Evolutionary conservation across 2,113 vertebrate species (phyloP), one percentile per base, ranked within the genome.

Genomic region (Platycercus adscitus): DNA sequence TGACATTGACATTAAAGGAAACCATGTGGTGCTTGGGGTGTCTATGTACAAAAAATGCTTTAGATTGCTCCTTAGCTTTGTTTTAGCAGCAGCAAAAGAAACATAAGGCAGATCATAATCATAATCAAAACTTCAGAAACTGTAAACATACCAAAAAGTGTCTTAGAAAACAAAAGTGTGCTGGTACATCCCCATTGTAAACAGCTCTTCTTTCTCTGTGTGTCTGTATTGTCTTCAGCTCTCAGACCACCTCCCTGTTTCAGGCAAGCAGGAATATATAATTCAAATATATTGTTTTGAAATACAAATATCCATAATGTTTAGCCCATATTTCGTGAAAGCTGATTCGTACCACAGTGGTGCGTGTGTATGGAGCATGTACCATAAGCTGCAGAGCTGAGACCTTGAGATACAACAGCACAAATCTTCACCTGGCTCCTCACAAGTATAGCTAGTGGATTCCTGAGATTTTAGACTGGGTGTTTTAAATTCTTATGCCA

Each of bases 141-240:
- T 49, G n/a, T 39, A 44, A 90, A 20, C 39, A 18, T 68, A 77
- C 50, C 17, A 35, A 50, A 46, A 91, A 49, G 11, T 50, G 11
- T 46, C 29, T 65, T 35, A 29, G 60, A 63, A 68, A 78, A 66
- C 6, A 31, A n/a, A 79, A 76, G 20, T 2, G 2, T 88, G 43
- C 35, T 81, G 26, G 53, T 56, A 0, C 0, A 0, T 66, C 31
- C 24, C 21, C 13, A 2, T 17, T 53, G n/a, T 26, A 29, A 66
- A 37, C 3, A 7, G 33, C 33, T 81, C 25, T 60, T 1, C 21
- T 66, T 89, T 39, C 33, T 69, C 14, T 66, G 13, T 68, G 41
- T 82, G 69, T 31, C 66, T 86, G 21, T 63, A 18, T 37, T 85
- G 31, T 43, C 33, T 66, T 52, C 60, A 75, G 55, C 43, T 81